Evolutionary conservation across 2,113 vertebrate species (phyloP).

Genomic region (Leucopsar rothschildi): DNA sequence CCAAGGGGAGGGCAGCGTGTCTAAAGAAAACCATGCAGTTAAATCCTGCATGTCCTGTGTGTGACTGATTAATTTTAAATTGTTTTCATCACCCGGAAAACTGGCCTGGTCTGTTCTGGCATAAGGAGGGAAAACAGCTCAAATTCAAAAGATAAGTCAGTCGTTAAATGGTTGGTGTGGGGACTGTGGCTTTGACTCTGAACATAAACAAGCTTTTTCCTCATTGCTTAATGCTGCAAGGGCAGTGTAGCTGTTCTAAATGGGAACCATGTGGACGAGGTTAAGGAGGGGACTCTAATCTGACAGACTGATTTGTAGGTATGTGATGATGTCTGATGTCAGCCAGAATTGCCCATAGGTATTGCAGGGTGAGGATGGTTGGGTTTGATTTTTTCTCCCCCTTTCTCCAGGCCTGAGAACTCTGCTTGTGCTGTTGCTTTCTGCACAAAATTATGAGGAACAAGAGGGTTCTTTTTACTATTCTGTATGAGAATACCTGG

Average conservation of each 20-base stretch:
- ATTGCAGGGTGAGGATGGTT: not conserved
- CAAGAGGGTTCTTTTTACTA: not conserved
- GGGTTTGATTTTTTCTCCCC: accelerated
- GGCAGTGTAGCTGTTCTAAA: not conserved
- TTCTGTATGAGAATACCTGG: not conserved
- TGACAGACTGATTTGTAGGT: not conserved
- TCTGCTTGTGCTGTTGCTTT: not conserved
- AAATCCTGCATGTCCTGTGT: not conserved
- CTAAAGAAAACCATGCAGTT: not conserved
- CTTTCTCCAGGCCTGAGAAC: not conserved
- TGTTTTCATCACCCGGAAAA: slow-evolving; percentile 23
- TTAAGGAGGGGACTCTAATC: not conserved
- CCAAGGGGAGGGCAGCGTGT: accelerated
- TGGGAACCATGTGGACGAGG: not conserved
- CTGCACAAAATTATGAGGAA: not conserved
- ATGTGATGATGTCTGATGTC: not conserved
- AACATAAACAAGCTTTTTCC: not conserved
- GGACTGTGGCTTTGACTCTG: slow-evolving; percentile 1
- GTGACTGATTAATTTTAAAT: not conserved
- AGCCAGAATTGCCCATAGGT: not conserved
- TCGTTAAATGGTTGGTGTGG: not conserved
- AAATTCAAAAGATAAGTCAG: not conserved
- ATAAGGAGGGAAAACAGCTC: not conserved
- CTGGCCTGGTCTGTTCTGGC: not conserved
- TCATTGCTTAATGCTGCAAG: not conserved